Evolutionary conservation across 2,113 vertebrate species (phyloP).

Genomic region (Mustela lutreola): DNA sequence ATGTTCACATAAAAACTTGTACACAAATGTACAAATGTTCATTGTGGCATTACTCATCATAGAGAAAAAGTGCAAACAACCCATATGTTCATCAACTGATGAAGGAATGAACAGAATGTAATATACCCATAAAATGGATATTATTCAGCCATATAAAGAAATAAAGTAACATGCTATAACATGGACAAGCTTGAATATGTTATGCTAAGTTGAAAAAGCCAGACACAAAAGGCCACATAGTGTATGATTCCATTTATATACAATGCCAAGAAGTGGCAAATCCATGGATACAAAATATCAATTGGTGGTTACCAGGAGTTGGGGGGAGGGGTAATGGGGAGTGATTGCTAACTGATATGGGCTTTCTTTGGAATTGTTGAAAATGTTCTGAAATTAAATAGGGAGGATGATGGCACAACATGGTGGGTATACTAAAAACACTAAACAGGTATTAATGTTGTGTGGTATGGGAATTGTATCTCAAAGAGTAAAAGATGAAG

Average conservation of each 20-base stretch:
- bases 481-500: not conserved
- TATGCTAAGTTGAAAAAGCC: not conserved
- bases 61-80: not conserved
- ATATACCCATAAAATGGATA: not conserved
- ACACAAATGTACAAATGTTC: not conserved
- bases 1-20: not conserved
- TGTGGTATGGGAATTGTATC: not conserved
- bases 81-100: not conserved
- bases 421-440: not conserved
- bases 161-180: not conserved
- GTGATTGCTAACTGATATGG: not conserved
- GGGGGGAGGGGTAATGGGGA: not conserved
- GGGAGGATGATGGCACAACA: not conserved
- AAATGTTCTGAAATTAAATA: constrained; percentile 20
- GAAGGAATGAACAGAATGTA: not conserved
- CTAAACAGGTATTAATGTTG: not conserved
- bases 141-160: not conserved
- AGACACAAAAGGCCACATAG: not conserved
- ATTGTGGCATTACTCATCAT: not conserved
- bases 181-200: not conserved
- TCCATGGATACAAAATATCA: not conserved
- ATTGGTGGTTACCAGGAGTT: not conserved
- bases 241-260: not conserved
- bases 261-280: not conserved
- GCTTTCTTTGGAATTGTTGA: not conserved